Percentiles rank a stretch among this genome's conserved stretches.
Conservation (phyloP, 2,888 invertebrate genomes). For the Psylliodes chrysocephalus region DNA sequence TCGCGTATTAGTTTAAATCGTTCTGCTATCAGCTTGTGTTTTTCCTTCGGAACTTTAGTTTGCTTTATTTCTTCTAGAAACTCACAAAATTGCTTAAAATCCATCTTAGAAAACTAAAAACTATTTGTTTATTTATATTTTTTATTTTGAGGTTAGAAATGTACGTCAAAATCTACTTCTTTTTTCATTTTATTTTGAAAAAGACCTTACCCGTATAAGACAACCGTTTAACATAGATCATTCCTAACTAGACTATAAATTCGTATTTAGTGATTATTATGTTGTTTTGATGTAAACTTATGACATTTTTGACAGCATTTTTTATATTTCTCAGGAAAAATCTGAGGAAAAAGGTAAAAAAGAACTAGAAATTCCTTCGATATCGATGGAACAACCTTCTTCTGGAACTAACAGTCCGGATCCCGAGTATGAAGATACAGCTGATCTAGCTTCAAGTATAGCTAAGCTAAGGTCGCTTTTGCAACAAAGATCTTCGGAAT, state of each 20-base stretch:
- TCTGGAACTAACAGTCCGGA: slow-evolving; percentile 61
- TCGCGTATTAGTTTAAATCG: slow-evolving; percentile 63
- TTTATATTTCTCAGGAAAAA: slow-evolving; percentile 45
- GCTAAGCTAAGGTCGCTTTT: slow-evolving; percentile 74
- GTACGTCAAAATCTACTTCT: no score
- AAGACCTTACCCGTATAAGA: no score
- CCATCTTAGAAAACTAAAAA: no score
- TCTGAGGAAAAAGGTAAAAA: slow-evolving; percentile 33
- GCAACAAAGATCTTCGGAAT: slow-evolving; percentile 68
- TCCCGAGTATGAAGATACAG: slow-evolving; percentile 78
- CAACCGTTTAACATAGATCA: no score
- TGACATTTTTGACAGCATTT: no score
- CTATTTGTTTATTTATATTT: slow-evolving; percentile 4
- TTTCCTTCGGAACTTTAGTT: slow-evolving; percentile 61
- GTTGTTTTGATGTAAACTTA: no score
- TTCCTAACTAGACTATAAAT: no score
- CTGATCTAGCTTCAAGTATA: slow-evolving; percentile 78
- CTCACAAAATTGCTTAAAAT: slow-evolving; percentile 69
- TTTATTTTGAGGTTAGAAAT: neutral
- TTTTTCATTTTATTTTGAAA: no score
- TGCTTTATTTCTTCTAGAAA: slow-evolving; percentile 71
- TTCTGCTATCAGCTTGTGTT: slow-evolving; percentile 51
- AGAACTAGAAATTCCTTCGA: slow-evolving; percentile 50
- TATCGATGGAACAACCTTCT: slow-evolving; percentile 49
- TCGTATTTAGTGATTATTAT: no score